Evolutionary conservation across 2,888 invertebrate species (phyloP), one percentile per base, ranked within the genome.

Genomic region (Rhagonycha fulva): DNA sequence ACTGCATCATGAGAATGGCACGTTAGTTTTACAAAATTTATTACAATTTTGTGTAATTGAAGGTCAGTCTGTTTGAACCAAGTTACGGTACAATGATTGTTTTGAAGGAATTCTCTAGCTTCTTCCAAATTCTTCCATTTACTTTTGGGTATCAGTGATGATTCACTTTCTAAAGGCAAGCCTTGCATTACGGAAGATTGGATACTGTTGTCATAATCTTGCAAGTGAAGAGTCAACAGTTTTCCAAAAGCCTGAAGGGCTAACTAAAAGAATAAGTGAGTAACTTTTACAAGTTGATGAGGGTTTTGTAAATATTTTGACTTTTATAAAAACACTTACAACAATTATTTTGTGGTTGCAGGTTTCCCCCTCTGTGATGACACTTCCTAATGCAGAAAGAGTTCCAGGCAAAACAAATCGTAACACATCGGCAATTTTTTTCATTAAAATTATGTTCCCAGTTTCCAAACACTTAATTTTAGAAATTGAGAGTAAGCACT

Each of bases 371-470:
- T 89, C 89, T 23, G 88, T 88, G 73, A 91, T 90, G 23, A 93
- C 89, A 80, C 91, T 90, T 76, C 89, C 89, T 79, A 94, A 84
- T 0, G 91, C 90, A 47, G 89, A 89, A 14, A 91, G 85, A 74
- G 94, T 89, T 0, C 94, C 94, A 1, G 94, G 94, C 76, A 94
- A 84, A 80, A 92, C 92, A 82, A 90, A 88, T 83, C 91, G 89
- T 62, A 92, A 87, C 83, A 92, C 87, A 80, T 92, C 90, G 7
- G 92, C 90, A 4, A 91, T 89, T 78, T 89, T 86, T 62, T 89
- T 87, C 14, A 91, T 82, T 14, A 90, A 89, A 14, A 88, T 83
- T 83, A 93, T 91, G n/a, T 85, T 81, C 14, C 88, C 85, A 81
- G 91, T 91, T 62, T 89, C 86, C 60, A 89, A 85, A 28, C 89